These are phyloP conservation scores for Stenichneumon culpator DNA, from an alignment of 2,888 invertebrate species.

Conservation along the genomic window DNA sequence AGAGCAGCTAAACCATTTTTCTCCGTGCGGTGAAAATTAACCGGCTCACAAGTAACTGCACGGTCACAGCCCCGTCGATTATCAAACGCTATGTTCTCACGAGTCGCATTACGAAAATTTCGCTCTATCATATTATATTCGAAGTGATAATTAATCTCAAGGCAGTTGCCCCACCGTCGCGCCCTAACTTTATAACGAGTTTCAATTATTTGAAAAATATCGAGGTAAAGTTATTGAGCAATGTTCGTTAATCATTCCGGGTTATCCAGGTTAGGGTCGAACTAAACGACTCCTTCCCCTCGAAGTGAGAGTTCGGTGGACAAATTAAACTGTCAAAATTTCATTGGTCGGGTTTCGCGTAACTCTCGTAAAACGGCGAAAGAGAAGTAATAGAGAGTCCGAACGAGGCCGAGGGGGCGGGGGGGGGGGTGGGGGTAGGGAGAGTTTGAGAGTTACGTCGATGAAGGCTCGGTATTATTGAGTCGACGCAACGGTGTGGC, in stretches of 20 bases:
- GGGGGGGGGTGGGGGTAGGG: not conserved
- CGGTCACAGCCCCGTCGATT: not conserved
- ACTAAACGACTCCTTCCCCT: not conserved
- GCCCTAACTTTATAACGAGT: slow-evolving; percentile 34
- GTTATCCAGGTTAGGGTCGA: not conserved
- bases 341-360: slow-evolving; percentile 39
- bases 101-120: slow-evolving; percentile 22
- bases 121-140: slow-evolving; percentile 31
- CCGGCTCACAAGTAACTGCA: too few species aligned
- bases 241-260: slow-evolving; percentile 30
- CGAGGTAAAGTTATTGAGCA: slow-evolving; percentile 42
- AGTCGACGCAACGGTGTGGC: slow-evolving; percentile 35
- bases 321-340: slow-evolving; percentile 57
- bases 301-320: not conserved
- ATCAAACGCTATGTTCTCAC: not conserved
- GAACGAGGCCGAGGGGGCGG: not conserved
- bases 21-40: too few species aligned
- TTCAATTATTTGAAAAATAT: slow-evolving; percentile 49
- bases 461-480: slow-evolving; percentile 54
- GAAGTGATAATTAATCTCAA: slow-evolving; percentile 24
- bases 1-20: too few species aligned
- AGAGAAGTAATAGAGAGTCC: slow-evolving; percentile 44
- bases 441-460: slow-evolving; percentile 1
- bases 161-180: slow-evolving; percentile 14
- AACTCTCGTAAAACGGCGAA: slow-evolving; percentile 60